Percentiles rank a stretch among this genome's conserved stretches.
These are phyloP conservation scores for Ectropis grisescens DNA, from an alignment of 1,140 invertebrate species.

Conservation along the genomic window DNA sequence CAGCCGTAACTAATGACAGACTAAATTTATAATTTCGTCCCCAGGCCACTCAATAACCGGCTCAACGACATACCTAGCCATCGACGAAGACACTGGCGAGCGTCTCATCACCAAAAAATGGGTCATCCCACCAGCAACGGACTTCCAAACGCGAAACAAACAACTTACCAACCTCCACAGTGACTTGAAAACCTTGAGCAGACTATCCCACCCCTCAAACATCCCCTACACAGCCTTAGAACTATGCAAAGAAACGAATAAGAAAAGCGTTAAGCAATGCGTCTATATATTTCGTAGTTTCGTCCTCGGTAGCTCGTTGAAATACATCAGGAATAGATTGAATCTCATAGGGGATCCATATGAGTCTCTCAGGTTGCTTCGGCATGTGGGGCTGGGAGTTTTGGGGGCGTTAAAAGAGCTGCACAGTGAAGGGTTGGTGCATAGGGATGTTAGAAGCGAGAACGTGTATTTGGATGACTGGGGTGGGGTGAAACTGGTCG, in stretches of 20 bases:
- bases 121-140: constrained; percentile 48
- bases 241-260: constrained; percentile 65
- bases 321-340: constrained; percentile 27
- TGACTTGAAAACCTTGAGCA: constrained; percentile 77
- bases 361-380: constrained; percentile 73
- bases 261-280: constrained; percentile 50
- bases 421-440: constrained; percentile 36
- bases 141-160: constrained; percentile 36
- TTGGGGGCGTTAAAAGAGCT: constrained; percentile 73
- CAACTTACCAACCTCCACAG: constrained; percentile 74
- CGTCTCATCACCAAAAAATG: constrained; percentile 60
- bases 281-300: constrained; percentile 78
- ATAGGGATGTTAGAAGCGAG: constrained; percentile 43
- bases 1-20: too few relatives aligned
- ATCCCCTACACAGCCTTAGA: constrained; percentile 80
- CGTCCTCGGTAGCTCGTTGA: constrained; percentile 53
- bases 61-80: constrained; percentile 40
- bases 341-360: constrained; percentile 49
- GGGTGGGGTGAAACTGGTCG: constrained; percentile 45
- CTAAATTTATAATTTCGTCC: constrained; percentile 2
- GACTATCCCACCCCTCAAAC: constrained; percentile 77
- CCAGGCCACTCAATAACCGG: constrained; percentile 48
- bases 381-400: constrained; percentile 75
- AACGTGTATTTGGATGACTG: constrained; percentile 43
- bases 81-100: constrained; percentile 47